Base-by-base conservation (phyloP, 2,797 vertebrate genomes). In the Eospalax fontanierii region DNA sequence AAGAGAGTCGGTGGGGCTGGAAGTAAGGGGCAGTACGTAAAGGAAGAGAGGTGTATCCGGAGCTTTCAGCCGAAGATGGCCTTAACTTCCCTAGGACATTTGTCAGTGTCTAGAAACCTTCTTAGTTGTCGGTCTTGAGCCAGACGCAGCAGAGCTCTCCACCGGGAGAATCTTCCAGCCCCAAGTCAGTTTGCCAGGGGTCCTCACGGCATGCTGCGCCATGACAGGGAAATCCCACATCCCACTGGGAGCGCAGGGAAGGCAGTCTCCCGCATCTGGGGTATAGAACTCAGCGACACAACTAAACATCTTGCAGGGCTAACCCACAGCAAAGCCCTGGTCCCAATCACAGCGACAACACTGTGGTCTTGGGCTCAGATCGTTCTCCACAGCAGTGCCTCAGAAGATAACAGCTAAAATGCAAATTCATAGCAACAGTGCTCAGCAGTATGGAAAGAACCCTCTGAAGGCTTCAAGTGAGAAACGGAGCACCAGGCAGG, bases 271-370 rank as follows among this genome's bases (percentile, higher is more conserved):
- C 19, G 79, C 46, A 11, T 66, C 46, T 7, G 1, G 30, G 11
- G 10, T 30, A 18, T 2, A 12, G 65, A 33, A 24, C 46, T 46
- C 28, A 9, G 35, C 26, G 14, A 4, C 7, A 33, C 54, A 4
- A 50, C 22, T 21, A 1, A 10, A 2, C 24, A 0, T 1, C 35
- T 46, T 19, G 0, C 1, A 46, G 11, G 6, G 11, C 46, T 6
- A 6, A 11, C 46, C 46, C 46, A 46, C 46, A 46, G 46, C 46
- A 46, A 46, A 46, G 46, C 6, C 5, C 46, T 46, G 46, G 46
- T 46, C 46, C 11, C 6, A 46, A 46, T 46, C 46, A 6, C 46
- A 5, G 46, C 5, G 46, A 11, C 11, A 11, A 2, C n/a, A 0
- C 86, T 2, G 2, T 1, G 59, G 66, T 43, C 2, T 33, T 10